A percentile compares a stretch with the other conserved stretches of the same genome.
These are phyloP conservation scores for Ia io DNA, from an alignment of 2,113 vertebrate genomes.

Conservation along the genomic window DNA sequence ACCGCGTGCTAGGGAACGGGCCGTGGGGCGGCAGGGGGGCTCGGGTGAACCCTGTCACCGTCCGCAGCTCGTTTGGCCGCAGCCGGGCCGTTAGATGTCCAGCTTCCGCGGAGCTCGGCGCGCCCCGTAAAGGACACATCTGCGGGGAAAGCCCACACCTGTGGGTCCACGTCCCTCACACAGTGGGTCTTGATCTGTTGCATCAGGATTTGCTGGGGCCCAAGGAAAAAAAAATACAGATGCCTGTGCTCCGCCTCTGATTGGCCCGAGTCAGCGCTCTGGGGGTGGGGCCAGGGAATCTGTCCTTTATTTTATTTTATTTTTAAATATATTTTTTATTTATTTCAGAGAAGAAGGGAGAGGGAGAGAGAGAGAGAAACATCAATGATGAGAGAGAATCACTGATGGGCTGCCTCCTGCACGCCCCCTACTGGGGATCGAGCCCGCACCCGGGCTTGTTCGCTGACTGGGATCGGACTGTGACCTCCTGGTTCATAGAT, in stretches of 20 bases:
- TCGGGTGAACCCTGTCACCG: background rate
- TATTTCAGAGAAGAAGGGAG: too few relatives aligned
- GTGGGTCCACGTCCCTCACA: background rate
- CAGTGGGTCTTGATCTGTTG: background rate
- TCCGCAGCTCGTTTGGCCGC: background rate
- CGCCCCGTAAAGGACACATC: background rate
- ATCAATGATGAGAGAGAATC: too few relatives aligned
- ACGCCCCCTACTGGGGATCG: too few relatives aligned
- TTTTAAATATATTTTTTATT: too few relatives aligned
- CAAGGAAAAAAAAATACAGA: too few relatives aligned
- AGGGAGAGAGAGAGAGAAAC: too few relatives aligned
- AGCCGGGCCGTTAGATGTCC: fast-evolving
- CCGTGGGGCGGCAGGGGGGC: background rate
- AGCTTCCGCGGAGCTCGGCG: background rate
- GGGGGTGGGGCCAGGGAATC: background rate
- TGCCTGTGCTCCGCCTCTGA: background rate
- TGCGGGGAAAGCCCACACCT: background rate
- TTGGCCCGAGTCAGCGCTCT: background rate
- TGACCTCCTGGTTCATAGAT: too few relatives aligned
- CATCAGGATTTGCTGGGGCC: too few relatives aligned
- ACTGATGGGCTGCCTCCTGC: too few relatives aligned
- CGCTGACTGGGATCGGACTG: too few relatives aligned
- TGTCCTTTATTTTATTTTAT: background rate
- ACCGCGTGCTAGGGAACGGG: too few relatives aligned
- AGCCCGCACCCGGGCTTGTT: too few relatives aligned